Evolutionary conservation across 2,113 vertebrate genomes (phyloP).

Genomic region (Edolisoma coerulescens): DNA sequence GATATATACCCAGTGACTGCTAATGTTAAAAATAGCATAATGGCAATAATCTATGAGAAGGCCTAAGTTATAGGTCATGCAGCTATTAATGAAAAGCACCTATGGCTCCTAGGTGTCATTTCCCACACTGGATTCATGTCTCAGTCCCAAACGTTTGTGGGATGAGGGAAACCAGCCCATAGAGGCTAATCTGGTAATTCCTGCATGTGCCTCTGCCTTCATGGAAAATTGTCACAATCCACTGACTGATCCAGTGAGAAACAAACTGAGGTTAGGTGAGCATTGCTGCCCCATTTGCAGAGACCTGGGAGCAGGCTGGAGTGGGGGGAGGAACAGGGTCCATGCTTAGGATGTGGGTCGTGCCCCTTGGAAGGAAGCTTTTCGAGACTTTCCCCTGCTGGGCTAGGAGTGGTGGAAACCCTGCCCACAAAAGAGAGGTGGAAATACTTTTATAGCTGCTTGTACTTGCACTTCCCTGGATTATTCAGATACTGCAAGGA

Average conservation of each 20-base stretch:
- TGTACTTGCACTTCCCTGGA: not conserved
- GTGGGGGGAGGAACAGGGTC: not conserved
- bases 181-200: not conserved
- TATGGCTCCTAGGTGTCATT: not conserved
- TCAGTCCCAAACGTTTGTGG: not conserved
- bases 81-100: not conserved
- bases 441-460: not conserved
- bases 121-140: not conserved
- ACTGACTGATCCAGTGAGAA: not conserved
- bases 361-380: not conserved
- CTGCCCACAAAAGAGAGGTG: not conserved
- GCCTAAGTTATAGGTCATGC: not conserved
- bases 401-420: not conserved
- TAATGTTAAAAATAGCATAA: not conserved
- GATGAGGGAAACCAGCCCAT: not conserved
- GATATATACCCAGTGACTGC: not conserved
- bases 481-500: not conserved
- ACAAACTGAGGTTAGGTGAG: not conserved
- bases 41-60: not conserved
- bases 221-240: not conserved
- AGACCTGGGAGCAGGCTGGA: not conserved
- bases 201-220: not conserved
- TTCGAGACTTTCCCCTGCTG: not conserved
- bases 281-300: not conserved
- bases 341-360: accelerated